A percentile compares a stretch with the other conserved stretches of the same genome.
These are phyloP conservation scores for Ochropacha duplaris DNA, from an alignment of 2,888 invertebrate species.

Conservation along the genomic window DNA sequence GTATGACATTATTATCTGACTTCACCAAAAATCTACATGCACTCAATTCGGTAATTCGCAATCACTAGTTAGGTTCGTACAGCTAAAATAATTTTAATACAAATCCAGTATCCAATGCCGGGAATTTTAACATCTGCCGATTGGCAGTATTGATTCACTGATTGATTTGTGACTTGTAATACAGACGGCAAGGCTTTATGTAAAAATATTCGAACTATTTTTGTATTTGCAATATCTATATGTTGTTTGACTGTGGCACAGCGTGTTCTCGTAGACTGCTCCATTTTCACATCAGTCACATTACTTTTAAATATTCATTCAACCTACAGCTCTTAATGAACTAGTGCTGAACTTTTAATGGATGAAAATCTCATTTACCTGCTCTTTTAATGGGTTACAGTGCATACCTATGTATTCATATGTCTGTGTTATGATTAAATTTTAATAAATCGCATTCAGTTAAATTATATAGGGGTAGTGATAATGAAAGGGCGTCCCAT, in stretches of 20 bases:
- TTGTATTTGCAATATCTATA: not conserved
- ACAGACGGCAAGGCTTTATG: not conserved
- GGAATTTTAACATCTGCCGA: constrained; percentile 1
- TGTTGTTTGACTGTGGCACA: too few relatives aligned
- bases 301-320: not conserved
- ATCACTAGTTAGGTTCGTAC: too few relatives aligned
- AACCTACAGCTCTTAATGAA: not conserved
- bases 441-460: too few relatives aligned
- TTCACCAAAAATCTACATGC: not conserved
- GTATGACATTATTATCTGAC: not conserved
- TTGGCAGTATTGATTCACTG: not conserved
- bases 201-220: not conserved
- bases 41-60: not conserved
- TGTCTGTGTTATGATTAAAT: not conserved
- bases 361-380: not conserved
- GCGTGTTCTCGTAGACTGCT: not conserved
- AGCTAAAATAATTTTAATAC: not conserved
- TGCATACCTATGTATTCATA: not conserved
- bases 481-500: not conserved
- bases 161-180: not conserved
- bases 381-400: not conserved
- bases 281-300: not conserved
- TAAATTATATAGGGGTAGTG: not conserved
- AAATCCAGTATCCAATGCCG: constrained; percentile 5
- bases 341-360: not conserved